Percentiles rank a stretch among this genome's conserved stretches.
Evolutionary conservation across 2,113 vertebrate species (phyloP).

Genomic region (Aleadryas rufinucha): DNA sequence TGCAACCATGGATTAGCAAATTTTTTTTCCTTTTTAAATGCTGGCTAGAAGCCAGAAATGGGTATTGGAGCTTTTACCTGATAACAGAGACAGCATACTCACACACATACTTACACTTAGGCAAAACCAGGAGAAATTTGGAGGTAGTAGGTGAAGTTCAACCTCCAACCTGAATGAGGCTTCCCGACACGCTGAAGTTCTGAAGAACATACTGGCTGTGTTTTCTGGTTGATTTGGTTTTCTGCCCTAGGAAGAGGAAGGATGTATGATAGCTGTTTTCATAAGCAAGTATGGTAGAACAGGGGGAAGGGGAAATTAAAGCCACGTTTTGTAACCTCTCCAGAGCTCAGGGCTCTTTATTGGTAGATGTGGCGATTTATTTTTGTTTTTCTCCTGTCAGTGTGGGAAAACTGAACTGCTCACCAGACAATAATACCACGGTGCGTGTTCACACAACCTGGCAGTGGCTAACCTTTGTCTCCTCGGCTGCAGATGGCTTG

Average conservation of each 20-base stretch:
- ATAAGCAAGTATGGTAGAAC: background rate
- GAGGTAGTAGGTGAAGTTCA: background rate
- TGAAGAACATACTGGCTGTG: slow-evolving; percentile 8
- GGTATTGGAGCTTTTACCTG: slow-evolving; percentile 24
- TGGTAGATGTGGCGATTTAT: background rate
- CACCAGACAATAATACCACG: background rate
- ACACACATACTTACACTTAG: background rate
- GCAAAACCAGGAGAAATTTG: background rate
- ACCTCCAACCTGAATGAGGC: background rate
- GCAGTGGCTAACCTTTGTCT: background rate
- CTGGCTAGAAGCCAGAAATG: slow-evolving; percentile 27
- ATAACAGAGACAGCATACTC: background rate
- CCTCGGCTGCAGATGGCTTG: background rate
- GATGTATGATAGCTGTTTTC: background rate
- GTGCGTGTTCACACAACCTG: background rate
- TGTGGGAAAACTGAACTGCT: background rate
- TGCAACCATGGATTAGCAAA: slow-evolving; percentile 31
- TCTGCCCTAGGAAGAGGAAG: background rate
- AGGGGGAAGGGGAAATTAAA: background rate
- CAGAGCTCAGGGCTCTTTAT: background rate
- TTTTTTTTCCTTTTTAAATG: slow-evolving; percentile 21
- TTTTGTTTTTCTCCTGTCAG: background rate
- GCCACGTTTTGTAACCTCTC: background rate
- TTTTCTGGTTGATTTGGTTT: slow-evolving; percentile 23
- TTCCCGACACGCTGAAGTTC: slow-evolving; percentile 22